These are phyloP conservation scores for Trichonephila inaurata DNA, from an alignment of 1,140 invertebrate genomes.

Conservation along the genomic window DNA sequence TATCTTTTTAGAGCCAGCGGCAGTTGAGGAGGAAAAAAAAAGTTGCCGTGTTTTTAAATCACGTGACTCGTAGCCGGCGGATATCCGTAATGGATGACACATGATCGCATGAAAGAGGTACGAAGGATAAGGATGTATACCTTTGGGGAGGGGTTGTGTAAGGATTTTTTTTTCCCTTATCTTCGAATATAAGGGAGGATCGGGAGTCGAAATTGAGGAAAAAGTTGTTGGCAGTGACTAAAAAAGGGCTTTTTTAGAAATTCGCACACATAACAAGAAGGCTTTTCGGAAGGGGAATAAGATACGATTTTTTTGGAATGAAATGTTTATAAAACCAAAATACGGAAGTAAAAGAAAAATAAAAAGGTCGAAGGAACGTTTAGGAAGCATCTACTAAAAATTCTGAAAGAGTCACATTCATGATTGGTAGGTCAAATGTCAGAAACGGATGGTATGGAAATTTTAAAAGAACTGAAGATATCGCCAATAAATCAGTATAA, in stretches of 20 bases:
- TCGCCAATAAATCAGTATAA: too few species aligned
- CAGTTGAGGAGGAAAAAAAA: background rate
- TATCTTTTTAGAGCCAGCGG: conserved; percentile 21
- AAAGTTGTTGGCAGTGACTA: background rate
- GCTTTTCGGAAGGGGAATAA: background rate
- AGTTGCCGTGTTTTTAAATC: conserved; percentile 57
- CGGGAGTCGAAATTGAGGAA: background rate
- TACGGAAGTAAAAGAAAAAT: too few species aligned
- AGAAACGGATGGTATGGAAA: too few species aligned
- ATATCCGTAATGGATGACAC: conserved; percentile 73
- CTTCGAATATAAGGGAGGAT: background rate
- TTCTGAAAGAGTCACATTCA: too few species aligned
- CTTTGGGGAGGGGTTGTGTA: conserved; percentile 10
- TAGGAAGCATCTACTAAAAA: too few species aligned
- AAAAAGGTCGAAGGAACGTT: too few species aligned
- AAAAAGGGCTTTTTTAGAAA: background rate
- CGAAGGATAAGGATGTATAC: conserved; percentile 33
- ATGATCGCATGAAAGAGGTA: conserved; percentile 65
- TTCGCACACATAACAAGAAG: background rate
- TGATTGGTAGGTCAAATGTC: too few species aligned
- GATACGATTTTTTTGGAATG: background rate
- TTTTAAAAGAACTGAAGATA: too few species aligned
- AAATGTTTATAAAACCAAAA: too few species aligned
- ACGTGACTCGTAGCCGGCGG: conserved; percentile 60
- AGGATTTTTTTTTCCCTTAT: background rate